Conservation (phyloP, 1,140 invertebrate genomes). For the Campoletis sonorensis region DNA sequence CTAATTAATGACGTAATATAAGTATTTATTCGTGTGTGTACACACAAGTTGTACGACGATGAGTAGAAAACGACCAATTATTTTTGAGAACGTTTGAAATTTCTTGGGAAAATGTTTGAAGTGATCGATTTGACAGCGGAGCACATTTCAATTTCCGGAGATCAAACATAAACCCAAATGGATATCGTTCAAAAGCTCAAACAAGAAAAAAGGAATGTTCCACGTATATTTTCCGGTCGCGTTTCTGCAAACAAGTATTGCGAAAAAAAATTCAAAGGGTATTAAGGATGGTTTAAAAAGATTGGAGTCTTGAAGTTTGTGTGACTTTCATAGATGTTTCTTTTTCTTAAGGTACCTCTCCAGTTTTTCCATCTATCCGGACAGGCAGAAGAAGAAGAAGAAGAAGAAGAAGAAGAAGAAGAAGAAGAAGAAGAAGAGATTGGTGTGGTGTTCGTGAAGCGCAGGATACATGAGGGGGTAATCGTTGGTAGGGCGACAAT, state of each 20-base stretch:
- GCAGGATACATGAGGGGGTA: not conserved
- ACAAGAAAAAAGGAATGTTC: not conserved
- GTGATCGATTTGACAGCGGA: too few relatives aligned
- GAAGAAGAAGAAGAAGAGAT: not conserved
- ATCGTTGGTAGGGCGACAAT: slow-evolving; percentile 26
- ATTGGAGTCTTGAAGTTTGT: not conserved
- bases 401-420: not conserved
- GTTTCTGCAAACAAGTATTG: not conserved
- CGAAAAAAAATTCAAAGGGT: not conserved
- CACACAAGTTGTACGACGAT: too few relatives aligned
- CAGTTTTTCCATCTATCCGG: not conserved
- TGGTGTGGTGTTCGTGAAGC: not conserved
- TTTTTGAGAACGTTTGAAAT: too few relatives aligned
- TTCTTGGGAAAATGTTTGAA: too few relatives aligned
- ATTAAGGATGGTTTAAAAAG: not conserved
- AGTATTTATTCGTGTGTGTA: too few relatives aligned
- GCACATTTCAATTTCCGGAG: too few relatives aligned
- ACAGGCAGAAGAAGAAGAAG: not conserved
- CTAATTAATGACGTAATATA: too few relatives aligned
- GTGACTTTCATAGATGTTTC: not conserved
- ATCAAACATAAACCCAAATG: too few relatives aligned
- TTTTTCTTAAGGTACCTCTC: not conserved
- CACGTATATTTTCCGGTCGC: not conserved
- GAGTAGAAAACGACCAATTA: too few relatives aligned
- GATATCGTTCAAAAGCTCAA: not conserved